Percentiles rank a stretch among this genome's conserved stretches.
phyloP scores from a whole-genome alignment of 2,888 invertebrate genomes.

The Theretra japonica region DNA sequence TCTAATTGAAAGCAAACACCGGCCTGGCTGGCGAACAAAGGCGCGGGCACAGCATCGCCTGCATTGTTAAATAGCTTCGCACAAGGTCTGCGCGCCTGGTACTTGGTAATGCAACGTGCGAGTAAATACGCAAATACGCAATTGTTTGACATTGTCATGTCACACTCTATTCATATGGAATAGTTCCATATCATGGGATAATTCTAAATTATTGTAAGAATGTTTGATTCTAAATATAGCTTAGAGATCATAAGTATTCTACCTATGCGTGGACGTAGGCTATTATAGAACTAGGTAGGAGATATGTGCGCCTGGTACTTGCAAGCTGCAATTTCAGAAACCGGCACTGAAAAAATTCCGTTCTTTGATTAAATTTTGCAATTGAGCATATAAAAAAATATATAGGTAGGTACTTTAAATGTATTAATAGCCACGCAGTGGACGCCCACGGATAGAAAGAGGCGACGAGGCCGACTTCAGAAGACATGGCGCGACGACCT shows the following conservation, averaged over 20 bases:
- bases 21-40: slow-evolving; percentile 44
- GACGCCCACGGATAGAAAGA: too few species aligned
- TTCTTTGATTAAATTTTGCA: too few species aligned
- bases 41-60: slow-evolving; percentile 40
- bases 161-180: slow-evolving; percentile 1
- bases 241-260: too few species aligned
- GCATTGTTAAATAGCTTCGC: slow-evolving; percentile 52
- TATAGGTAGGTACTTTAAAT: too few species aligned
- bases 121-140: slow-evolving; percentile 33
- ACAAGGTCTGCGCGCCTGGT: slow-evolving; percentile 40
- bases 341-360: too few species aligned
- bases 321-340: neutral
- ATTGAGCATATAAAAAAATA: too few species aligned
- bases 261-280: too few species aligned
- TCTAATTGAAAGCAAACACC: slow-evolving; percentile 58
- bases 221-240: too few species aligned
- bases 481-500: too few species aligned
- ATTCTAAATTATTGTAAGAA: neutral
- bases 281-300: too few species aligned
- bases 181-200: neutral
- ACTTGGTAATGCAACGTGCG: slow-evolving; percentile 32
- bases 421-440: too few species aligned
- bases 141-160: slow-evolving; percentile 27
- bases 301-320: neutral
- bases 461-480: too few species aligned